These are phyloP conservation scores for Malurus cyaneus DNA, from an alignment of 2,113 vertebrate genomes.

Conservation along the genomic window DNA sequence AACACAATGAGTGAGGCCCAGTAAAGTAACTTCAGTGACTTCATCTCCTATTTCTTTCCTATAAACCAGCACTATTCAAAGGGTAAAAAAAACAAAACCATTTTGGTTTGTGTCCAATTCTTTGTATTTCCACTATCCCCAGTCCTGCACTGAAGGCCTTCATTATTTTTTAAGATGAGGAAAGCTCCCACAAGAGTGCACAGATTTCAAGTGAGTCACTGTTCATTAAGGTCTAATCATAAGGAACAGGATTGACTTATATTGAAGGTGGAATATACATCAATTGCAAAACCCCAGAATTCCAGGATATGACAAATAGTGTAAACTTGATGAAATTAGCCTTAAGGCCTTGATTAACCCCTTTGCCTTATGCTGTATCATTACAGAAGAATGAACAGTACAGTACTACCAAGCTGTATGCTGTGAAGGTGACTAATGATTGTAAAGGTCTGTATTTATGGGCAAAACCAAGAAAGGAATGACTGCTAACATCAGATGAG, in stretches of 20 bases:
- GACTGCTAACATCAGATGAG: not conserved
- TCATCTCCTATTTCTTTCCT: not conserved
- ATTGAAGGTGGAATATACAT: not conserved
- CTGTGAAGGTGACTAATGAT: not conserved
- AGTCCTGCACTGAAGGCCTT: not conserved
- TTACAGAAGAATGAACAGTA: not conserved
- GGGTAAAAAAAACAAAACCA: not conserved
- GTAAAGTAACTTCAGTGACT: not conserved
- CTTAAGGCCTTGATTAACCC: not conserved
- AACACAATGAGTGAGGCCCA: not conserved
- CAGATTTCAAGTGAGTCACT: not conserved
- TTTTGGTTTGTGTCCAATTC: not conserved
- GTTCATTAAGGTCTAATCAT: not conserved
- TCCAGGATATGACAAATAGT: not conserved
- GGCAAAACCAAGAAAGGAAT: not conserved
- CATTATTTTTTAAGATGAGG: not conserved
- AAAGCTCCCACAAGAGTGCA: not conserved
- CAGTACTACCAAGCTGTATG: not conserved
- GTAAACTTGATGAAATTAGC: not conserved
- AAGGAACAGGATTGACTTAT: not conserved
- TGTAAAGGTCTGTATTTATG: not conserved
- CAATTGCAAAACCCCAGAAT: not conserved
- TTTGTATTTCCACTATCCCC: not conserved
- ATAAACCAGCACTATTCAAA: not conserved
- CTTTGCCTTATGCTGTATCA: not conserved